phyloP scores from a whole-genome alignment of 2,888 invertebrate species.

The Tubiluchus corallicola region DNA sequence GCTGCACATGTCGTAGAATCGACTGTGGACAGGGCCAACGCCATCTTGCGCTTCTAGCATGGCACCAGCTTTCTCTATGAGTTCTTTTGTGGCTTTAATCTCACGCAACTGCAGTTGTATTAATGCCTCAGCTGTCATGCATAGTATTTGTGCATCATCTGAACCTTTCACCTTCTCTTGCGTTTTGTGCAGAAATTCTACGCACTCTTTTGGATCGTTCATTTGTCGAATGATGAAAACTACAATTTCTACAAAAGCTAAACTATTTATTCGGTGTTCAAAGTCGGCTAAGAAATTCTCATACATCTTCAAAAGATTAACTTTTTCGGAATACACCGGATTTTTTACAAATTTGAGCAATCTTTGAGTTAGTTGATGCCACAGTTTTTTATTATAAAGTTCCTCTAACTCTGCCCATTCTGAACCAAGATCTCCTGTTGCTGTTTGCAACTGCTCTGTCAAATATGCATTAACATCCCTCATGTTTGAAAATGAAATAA shows the following conservation, averaged over 20 bases:
- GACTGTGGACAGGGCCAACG: constrained; percentile 75
- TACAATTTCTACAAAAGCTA: constrained; percentile 69
- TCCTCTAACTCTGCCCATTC: too few species aligned
- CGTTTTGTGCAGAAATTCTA: constrained; percentile 69
- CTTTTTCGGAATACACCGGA: too few species aligned
- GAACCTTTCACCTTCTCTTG: constrained; percentile 67
- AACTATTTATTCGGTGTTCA: constrained; percentile 85
- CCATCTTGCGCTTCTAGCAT: constrained; percentile 75
- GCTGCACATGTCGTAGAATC: constrained; percentile 79
- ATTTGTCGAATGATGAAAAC: constrained; percentile 24
- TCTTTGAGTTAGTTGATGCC: too few species aligned
- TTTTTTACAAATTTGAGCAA: too few species aligned
- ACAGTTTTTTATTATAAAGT: too few species aligned
- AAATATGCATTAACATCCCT: too few species aligned
- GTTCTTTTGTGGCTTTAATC: too few species aligned
- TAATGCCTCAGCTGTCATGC: constrained; percentile 49
- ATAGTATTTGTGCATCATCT: constrained; percentile 69
- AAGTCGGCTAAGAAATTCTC: constrained; percentile 76
- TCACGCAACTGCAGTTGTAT: constrained; percentile 29
- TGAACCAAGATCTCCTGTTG: too few species aligned
- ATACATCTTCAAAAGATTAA: constrained; percentile 45
- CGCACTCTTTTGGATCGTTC: constrained; percentile 65
- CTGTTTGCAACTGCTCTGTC: too few species aligned
- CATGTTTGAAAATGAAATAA: too few species aligned
- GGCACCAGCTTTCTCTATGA: constrained; percentile 67